Percentiles rank a stretch among this genome's conserved stretches.
These are phyloP conservation scores for Drosophila prolongata DNA, from an alignment of 2,888 invertebrate species.

Conservation along the genomic window DNA sequence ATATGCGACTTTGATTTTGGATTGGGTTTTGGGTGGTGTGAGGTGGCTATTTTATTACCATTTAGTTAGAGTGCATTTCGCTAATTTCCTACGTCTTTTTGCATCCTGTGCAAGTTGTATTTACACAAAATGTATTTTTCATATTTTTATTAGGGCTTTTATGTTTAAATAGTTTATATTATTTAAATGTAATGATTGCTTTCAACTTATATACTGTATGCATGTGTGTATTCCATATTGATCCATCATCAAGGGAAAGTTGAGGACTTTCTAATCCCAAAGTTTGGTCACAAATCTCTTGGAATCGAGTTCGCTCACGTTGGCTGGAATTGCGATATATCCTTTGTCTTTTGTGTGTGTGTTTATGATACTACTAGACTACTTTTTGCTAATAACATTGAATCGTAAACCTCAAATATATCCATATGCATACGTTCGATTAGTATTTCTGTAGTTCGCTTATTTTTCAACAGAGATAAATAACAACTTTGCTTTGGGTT, in stretches of 20 bases:
- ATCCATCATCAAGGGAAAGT: constrained; percentile 16
- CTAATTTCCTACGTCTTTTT: constrained; percentile 33
- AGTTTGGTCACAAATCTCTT: not conserved
- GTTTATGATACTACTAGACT: constrained; percentile 38
- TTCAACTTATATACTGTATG: constrained; percentile 67
- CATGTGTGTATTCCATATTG: constrained; percentile 16
- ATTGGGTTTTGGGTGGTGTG: constrained; percentile 36
- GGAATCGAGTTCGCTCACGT: not conserved
- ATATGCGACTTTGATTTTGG: constrained; percentile 41
- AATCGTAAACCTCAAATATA: constrained; percentile 41
- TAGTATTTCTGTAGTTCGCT: constrained; percentile 31
- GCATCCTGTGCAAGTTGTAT: constrained; percentile 32
- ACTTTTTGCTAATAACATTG: constrained; percentile 48
- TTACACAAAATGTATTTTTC: constrained; percentile 40
- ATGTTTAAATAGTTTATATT: constrained; percentile 42
- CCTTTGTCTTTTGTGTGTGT: constrained; percentile 15
- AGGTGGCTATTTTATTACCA: constrained; percentile 23
- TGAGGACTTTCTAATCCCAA: not conserved
- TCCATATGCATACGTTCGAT: constrained; percentile 41
- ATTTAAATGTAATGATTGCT: constrained; percentile 75
- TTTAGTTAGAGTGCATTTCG: constrained; percentile 29
- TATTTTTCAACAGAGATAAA: constrained; percentile 37
- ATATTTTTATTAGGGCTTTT: constrained; percentile 6
- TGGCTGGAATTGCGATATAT: constrained; percentile 32
- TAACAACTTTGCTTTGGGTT: constrained; percentile 31